Conservation (phyloP, 2,888 invertebrate species). For the Zygothrica quintamaculata region DNA sequence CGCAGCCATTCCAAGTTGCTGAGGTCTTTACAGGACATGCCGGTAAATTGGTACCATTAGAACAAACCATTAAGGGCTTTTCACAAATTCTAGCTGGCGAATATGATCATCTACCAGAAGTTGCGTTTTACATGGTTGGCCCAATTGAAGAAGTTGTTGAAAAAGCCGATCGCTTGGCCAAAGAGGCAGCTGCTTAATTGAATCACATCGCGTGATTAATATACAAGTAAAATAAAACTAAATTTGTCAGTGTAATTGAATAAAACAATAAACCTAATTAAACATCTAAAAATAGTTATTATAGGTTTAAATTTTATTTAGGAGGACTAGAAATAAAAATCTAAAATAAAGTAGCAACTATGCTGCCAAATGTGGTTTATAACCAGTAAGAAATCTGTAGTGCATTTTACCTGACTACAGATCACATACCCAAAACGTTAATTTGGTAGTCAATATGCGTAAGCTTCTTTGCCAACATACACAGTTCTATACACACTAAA, state of each 20-base stretch:
- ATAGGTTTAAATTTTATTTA: too few relatives aligned
- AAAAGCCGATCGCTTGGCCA: constrained; percentile 89
- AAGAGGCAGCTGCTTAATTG: constrained; percentile 76
- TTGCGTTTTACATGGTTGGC: constrained; percentile 98
- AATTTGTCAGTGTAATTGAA: constrained; percentile 47
- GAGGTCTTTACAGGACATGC: constrained; percentile 97
- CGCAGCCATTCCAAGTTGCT: constrained; percentile 96
- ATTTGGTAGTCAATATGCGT: too few relatives aligned
- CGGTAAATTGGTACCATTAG: constrained; percentile 94
- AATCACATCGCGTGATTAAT: constrained; percentile 27
- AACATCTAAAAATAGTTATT: constrained; percentile 7
- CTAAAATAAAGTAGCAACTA: too few relatives aligned
- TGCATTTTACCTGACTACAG: too few relatives aligned
- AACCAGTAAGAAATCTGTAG: too few relatives aligned
- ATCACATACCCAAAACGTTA: too few relatives aligned
- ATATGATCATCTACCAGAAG: constrained; percentile 96
- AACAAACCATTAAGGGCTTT: constrained; percentile 95
- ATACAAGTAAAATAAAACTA: constrained; percentile 55
- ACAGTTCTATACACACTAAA: too few relatives aligned
- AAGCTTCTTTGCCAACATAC: too few relatives aligned
- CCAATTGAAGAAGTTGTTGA: constrained; percentile 94
- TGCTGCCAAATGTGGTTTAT: too few relatives aligned
- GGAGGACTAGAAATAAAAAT: too few relatives aligned
- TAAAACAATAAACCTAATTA: constrained; percentile 39
- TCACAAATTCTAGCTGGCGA: constrained; percentile 92